Evolutionary conservation across 2,113 vertebrate genomes (phyloP), one percentile per base, ranked within the genome.

Genomic region (Nycticorax nycticorax): DNA sequence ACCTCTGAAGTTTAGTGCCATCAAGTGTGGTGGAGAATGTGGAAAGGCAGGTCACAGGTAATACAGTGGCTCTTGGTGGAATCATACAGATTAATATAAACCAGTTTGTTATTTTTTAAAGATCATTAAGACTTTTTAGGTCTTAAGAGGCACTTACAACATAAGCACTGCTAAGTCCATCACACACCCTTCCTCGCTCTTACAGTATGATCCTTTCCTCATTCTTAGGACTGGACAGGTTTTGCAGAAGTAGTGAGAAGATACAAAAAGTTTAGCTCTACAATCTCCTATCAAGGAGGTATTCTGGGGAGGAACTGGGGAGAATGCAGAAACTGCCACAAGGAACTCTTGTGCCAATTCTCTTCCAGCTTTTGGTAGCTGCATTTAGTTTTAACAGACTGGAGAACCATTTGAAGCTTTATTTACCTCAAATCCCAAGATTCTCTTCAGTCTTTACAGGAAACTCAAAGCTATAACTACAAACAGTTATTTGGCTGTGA

Each of bases 101-200:
- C 11, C 8, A 52, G 4, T 14, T 43, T 43, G 5, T 43, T 56
- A 50, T 7, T 5, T 66, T 69, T 74, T 41, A 41, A 6, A 26
- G 14, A 81, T 8, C 1, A 0, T 57, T 39, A 48, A 67, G 32
- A 74, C 20, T 57, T 17, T 41, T 66, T 11, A 64, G 6, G 13
- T 59, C 37, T 47, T 74, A 66, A 50, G 14, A 85, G 28, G 3
- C 21, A 47, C 35, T 55, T n/a, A 26, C 1, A 71, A 57, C 11
- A 88, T 26, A 83, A 47, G 45, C 21, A 52, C 16, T 43, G 30
- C 48, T 74, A 81, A 43, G 10, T 53, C 37, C 22, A 52, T 5
- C 21, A 63, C 0, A 0, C 45, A 66, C 41, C 48, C 28, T 47
- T 80, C 39, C 43, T 59, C 7, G 0, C 39, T 69, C 12, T 60